Base-by-base conservation (phyloP, 2,888 invertebrate species). In the Sipha maydis region DNA sequence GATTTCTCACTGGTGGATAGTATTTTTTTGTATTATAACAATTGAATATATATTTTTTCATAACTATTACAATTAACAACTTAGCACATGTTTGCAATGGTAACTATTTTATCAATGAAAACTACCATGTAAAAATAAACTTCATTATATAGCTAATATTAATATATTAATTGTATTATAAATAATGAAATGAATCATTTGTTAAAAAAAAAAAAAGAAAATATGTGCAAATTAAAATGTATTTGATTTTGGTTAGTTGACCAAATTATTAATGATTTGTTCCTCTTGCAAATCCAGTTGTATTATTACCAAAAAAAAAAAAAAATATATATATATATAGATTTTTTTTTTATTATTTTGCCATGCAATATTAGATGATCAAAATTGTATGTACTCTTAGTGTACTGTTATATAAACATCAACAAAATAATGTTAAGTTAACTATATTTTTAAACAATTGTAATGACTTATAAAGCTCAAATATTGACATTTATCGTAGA, bases 391-490 rank as follows among this genome's bases (percentile, higher is more conserved):
- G 76, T 83, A n/a, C n/a, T 83, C n/a, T 83, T 71, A 14, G 54
- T 28, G 11, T 84, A 56, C 38, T 9, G 34, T 56, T 77, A 77
- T 77, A 41, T 85, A 67, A 69, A 69, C 34, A 85, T 77, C 41
- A 54, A 85, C 85, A 85, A 85, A 85, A 48, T 78, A 85, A 78
- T 85, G 54, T 78, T 85, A 85, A 85, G 78, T 78, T 78, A 19
- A 54, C 67, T 48, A 85, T 85, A 78, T 34, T 48, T 76, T 69
- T 48, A 67, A 85, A 78, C 31, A 78, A 85, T 48, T 67, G n/a
- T 69, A 85, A 85, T 78, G 34, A 77, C 77, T 85, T 85, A 85
- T 85, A 85, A 85, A 78, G 85, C 85, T 85, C 85, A 85, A 85
- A 17, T 85, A 48, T 85, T 85, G 85, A 85, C 69, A 69, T 85